These are phyloP conservation scores for Callipepla squamata DNA, from an alignment of 2,113 vertebrate genomes.

Conservation along the genomic window DNA sequence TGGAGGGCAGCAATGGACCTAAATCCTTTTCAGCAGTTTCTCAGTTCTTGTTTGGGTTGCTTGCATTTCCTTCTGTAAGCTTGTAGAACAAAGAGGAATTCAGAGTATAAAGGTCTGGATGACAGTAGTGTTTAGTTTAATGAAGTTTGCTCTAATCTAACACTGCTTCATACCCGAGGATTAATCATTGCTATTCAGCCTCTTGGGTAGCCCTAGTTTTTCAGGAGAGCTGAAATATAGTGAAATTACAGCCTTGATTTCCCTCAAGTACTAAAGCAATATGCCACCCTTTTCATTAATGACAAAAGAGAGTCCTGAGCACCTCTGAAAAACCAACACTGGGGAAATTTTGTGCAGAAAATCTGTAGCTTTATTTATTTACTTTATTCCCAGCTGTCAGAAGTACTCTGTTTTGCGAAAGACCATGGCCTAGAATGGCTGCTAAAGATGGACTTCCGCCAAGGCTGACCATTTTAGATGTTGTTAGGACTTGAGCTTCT, in stretches of 20 bases:
- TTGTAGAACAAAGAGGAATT: not conserved
- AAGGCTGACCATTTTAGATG: not conserved
- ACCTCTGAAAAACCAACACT: not conserved
- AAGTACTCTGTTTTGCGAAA: not conserved
- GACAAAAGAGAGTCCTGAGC: not conserved
- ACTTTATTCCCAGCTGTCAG: not conserved
- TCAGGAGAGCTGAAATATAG: not conserved
- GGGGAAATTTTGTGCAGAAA: not conserved
- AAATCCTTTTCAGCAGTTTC: not conserved
- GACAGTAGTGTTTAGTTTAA: rapidly evolving
- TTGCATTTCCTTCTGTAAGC: not conserved
- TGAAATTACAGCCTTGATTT: not conserved
- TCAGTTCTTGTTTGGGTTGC: not conserved
- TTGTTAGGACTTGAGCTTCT: no score
- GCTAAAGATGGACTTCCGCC: no score
- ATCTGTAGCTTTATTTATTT: not conserved
- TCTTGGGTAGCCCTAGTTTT: not conserved
- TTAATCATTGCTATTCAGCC: not conserved
- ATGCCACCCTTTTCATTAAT: not conserved
- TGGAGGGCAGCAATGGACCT: not conserved
- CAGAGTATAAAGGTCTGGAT: not conserved
- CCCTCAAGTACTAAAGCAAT: not conserved
- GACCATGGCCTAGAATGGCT: not conserved
- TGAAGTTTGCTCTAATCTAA: not conserved
- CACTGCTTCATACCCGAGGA: not conserved